Base-by-base conservation (phyloP, 2,888 invertebrate species). In the Acleris literana region DNA sequence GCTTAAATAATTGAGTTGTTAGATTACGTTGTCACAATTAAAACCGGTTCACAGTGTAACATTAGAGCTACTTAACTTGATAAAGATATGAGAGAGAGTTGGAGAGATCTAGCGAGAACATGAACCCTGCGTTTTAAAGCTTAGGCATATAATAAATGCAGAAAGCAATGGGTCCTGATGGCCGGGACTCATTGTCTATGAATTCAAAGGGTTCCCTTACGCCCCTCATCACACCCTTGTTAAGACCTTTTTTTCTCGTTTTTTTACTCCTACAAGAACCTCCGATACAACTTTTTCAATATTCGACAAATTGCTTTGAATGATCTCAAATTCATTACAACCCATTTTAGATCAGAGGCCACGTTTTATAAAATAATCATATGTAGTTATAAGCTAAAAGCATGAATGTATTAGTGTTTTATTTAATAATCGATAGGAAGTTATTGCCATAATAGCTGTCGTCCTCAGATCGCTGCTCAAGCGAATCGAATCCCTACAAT, bases 101-200 rank as follows among this genome's bases (percentile, higher is more conserved):
- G 9, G 18, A 46, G 33, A 53, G 43, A 43, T 60, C 49, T 55
- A 25, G 25, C 49, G 25, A 18, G 51, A 43, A n/a, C 20, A 16
- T 43, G n/a, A 11, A 43, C 16, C n/a, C 7, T 25, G 44, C 33
- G 51, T 44, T 9, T 55, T 55, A 44, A 55, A 55, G 44, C 39
- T 44, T 56, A 55, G 51, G 60, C 55, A 44, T 25, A 65, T 65
- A 55, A 65, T 60, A 60, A 60, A 65, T 65, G 55, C 55, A 65
- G 29, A 60, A 60, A 51, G 48, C 65, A 60, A 65, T 65, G 65
- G 59, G 49, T 43, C 60, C 43, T 56, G 55, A 55, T 56, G 56
- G 56, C 65, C 55, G 61, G 56, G 46, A 46, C 66, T 66, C 56
- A 62, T 62, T 61, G 66, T 66, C 66, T 66, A 61, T 66, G 65